phyloP scores from a whole-genome alignment of 1,140 invertebrate genomes.

The Lutraria rhynchaena region DNA sequence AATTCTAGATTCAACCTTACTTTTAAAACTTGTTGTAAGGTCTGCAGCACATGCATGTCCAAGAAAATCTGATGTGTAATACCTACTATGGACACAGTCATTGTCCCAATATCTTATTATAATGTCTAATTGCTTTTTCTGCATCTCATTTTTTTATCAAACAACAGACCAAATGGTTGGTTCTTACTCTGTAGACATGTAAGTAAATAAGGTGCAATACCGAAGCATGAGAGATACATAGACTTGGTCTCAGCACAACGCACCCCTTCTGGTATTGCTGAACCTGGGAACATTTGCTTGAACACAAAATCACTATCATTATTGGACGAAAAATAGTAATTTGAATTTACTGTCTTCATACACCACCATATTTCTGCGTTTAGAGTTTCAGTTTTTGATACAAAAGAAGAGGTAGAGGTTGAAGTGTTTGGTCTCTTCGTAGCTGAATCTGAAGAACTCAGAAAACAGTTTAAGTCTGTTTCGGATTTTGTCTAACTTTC shows the following conservation, averaged over 20 bases:
- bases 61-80: slow-evolving; percentile 62
- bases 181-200: slow-evolving; percentile 3
- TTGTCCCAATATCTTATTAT: slow-evolving; percentile 59
- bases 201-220: slow-evolving; percentile 23
- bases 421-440: too few relatives aligned
- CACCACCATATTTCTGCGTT: too few relatives aligned
- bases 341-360: too few relatives aligned
- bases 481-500: background rate
- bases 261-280: slow-evolving; percentile 5
- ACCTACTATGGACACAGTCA: slow-evolving; percentile 46
- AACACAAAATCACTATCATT: background rate
- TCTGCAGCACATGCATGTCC: slow-evolving; percentile 62
- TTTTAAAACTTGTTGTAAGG: slow-evolving; percentile 59
- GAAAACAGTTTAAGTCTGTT: too few relatives aligned
- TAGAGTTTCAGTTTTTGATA: too few relatives aligned
- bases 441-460: too few relatives aligned
- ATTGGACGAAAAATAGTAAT: too few relatives aligned
- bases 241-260: slow-evolving; percentile 29
- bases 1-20: slow-evolving; percentile 24
- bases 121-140: slow-evolving; percentile 66
- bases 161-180: slow-evolving; percentile 43
- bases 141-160: slow-evolving; percentile 64
- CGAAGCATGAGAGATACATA: slow-evolving; percentile 39
- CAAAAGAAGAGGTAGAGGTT: too few relatives aligned
- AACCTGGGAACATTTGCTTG: slow-evolving; percentile 7